Evolutionary conservation across 1,140 invertebrate genomes (phyloP).

Genomic region (Ceratosolen solmsi): DNA sequence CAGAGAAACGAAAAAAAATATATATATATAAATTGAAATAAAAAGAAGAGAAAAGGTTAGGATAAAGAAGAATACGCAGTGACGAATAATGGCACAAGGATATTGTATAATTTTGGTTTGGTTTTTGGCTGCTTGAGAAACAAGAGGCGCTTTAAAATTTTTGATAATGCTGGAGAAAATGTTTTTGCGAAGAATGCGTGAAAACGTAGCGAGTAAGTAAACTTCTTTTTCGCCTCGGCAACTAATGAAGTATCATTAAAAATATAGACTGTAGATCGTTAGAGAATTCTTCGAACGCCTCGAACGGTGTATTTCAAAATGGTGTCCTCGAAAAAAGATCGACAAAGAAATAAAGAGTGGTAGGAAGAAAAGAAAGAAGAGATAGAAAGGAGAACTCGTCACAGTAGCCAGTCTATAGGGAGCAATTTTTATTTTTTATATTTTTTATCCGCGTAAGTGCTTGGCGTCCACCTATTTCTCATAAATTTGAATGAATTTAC

Average conservation of each 20-base stretch:
- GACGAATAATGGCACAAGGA: no score
- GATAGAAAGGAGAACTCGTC: constrained; percentile 58
- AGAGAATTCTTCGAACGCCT: constrained; percentile 54
- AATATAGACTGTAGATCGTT: constrained; percentile 49
- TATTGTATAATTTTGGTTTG: no score
- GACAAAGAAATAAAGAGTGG: constrained; percentile 16
- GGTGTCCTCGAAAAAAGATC: constrained; percentile 67
- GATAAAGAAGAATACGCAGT: no score
- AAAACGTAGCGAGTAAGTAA: constrained; percentile 13
- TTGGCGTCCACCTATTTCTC: constrained; percentile 73
- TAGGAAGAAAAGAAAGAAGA: background rate
- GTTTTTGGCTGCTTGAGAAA: no score
- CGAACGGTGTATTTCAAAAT: constrained; percentile 66
- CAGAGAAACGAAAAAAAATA: no score
- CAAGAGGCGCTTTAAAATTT: constrained; percentile 22
- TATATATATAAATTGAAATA: no score
- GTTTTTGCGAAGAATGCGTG: no score
- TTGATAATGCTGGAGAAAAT: background rate
- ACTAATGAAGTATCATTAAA: constrained; percentile 52
- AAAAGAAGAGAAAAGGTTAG: no score
- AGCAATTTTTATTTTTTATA: constrained; percentile 72
- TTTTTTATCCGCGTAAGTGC: constrained; percentile 70
- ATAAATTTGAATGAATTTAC: constrained; percentile 76
- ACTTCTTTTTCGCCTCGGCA: constrained; percentile 43
- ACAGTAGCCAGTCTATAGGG: constrained; percentile 70